Evolutionary conservation across 64 coral and sea anemone species (phyloP), one percentile per base, ranked within the genome.

Genomic region (Montipora efflorescens): DNA sequence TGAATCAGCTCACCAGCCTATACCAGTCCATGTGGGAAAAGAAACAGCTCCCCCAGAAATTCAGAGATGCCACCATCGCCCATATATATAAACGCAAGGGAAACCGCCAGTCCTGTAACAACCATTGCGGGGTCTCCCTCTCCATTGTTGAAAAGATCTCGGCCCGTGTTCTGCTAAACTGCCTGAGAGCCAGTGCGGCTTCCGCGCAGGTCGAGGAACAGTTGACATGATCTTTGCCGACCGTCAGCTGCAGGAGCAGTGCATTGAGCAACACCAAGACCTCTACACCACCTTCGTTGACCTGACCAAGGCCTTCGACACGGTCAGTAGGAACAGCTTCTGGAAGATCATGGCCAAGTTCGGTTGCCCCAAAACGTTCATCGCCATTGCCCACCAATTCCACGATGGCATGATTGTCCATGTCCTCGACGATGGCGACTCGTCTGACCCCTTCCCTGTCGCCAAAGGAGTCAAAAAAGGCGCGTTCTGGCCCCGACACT

Each of bases 401-500:
- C 52, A 55, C 52, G 52, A 55, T 10, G 52, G 52, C 52, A 55
- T 55, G 10, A 7, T 7, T 10, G 52, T 10, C 52, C 5, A 10
- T 7, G 52, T 55, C 5, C 52, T 7, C 6, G 52, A 0, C 10
- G 52, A 55, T 55, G 0, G 52, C 3, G 52, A 55, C 6, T 55
- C 5, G 6, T 55, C 52, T 10, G 6, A 55, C 6, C 52, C 52
- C 52, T 55, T 55, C 36, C 36, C 1, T 36, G 36, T 0, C 36
- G 1, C 36, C 36, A 36, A 36, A 2, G 52, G 94, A 92, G 12
- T 92, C 94, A 55, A 87, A 4, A 20, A 77, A 95, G 82, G 88
- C 92, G 84, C 74, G 87, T 36, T 36, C 36, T 36, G 36, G 36
- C 36, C 36, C 1, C 36, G 36, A 36, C 36, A 36, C 36, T 36